Conservation (phyloP, 1,140 invertebrate genomes). For the Odontomachus brunneus region DNA sequence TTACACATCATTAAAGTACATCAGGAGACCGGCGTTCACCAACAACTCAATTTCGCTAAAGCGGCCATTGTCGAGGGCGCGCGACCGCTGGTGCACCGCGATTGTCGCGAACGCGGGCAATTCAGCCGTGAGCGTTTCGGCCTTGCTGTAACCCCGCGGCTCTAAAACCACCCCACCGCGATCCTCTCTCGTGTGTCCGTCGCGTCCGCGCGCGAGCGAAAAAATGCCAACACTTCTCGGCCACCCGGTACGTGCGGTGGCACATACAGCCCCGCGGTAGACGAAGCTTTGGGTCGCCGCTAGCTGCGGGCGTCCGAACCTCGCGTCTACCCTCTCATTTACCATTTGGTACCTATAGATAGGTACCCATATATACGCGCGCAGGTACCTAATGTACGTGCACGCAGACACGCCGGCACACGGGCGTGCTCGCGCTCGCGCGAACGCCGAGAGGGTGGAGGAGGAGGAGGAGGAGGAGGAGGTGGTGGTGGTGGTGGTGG, state of each 20-base stretch:
- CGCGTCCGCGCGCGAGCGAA: neutral
- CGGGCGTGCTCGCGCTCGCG: constrained; percentile 58
- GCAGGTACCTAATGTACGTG: constrained; percentile 77
- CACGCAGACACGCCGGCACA: constrained; percentile 74
- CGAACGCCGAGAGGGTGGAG: constrained; percentile 56
- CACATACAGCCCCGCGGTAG: constrained; percentile 84
- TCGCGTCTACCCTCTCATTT: constrained; percentile 85
- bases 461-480: constrained; percentile 20
- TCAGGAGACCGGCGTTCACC: constrained; percentile 17
- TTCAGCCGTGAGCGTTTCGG: constrained; percentile 23
- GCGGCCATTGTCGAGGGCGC: neutral
- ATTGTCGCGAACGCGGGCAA: constrained; percentile 30
- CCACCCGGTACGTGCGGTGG: constrained; percentile 82
- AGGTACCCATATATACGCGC: constrained; percentile 80
- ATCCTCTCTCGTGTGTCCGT: neutral
- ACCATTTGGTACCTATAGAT: constrained; percentile 86
- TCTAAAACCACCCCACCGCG: neutral
- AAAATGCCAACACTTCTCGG: constrained; percentile 59
- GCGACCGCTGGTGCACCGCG: neutral
- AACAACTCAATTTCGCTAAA: constrained; percentile 42
- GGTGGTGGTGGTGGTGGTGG: constrained; percentile 15
- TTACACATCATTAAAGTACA: constrained; percentile 38
- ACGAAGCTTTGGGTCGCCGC: constrained; percentile 86
- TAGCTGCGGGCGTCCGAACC: constrained; percentile 84
- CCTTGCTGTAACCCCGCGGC: constrained; percentile 25